Evolutionary conservation across 1,140 invertebrate species (phyloP), one percentile per base, ranked within the genome.

Genomic region (Drosophila parvula): DNA sequence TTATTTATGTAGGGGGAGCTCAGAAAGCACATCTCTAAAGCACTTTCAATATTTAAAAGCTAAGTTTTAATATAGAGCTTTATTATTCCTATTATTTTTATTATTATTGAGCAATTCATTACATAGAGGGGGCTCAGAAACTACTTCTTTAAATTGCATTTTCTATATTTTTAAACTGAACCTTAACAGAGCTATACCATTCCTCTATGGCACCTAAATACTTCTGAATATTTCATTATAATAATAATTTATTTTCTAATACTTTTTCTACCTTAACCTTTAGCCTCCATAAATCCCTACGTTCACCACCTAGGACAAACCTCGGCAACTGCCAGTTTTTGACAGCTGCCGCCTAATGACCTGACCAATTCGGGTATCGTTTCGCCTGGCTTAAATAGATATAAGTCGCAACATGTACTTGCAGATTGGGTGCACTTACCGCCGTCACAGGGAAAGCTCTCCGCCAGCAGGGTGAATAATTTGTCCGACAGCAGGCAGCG

Each of bases 401-500:
- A 50, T 12, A 50, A 71, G 41, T 57, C 32, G n/a, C 16, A 38
- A 45, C 55, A 74, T 36, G 50, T 60, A n/a, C 55, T 63, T 41
- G 14, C 38, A 43, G 18, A 16, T 22, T 27, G n/a, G 3, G 27
- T 28, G 53, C 44, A 82, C 90, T 91, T 81, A 91, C 91, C 90
- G 45, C 90, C 88, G 55, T 92, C 91, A 55, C 91, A 92, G 67
- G 91, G 91, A 75, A 93, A 93, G 67, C 91, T 92, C 67, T 92
- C 90, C 22, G 92, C 92, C 62, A 93, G 81, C 59, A 92, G 69
- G 47, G 81, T 89, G 75, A 92, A 92, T 73, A 93, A 82, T 81
- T 93, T 92, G 81, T 93, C 92, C 38, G 92, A 92, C 36, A 93
- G 85, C 32, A 93, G 79, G 65, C 92, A 93, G 43, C 92, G 82